phyloP scores from a whole-genome alignment of 2,888 invertebrate genomes.

The Eilema caniola region DNA sequence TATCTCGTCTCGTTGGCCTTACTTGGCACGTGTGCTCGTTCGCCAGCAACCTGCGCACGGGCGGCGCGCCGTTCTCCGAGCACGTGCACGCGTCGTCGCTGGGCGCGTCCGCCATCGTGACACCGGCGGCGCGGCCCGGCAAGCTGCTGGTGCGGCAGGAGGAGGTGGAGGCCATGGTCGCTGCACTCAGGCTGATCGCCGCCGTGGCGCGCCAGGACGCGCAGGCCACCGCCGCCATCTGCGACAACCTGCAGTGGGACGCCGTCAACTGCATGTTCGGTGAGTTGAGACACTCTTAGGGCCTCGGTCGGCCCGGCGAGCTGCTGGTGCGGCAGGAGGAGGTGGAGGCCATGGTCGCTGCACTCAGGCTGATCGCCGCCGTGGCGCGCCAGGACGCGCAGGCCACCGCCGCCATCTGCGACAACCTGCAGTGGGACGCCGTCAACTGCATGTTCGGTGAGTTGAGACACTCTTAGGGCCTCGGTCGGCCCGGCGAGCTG shows the following conservation, averaged over 20 bases:
- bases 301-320: conserved; percentile 79
- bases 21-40: not conserved
- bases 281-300: conserved; percentile 40
- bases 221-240: conserved; percentile 92
- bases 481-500: conserved; percentile 81
- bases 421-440: conserved; percentile 96
- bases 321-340: conserved; percentile 78
- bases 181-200: conserved; percentile 92
- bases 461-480: not conserved
- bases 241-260: conserved; percentile 96
- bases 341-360: conserved; percentile 94
- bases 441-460: conserved; percentile 91
- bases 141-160: conserved; percentile 77
- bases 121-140: conserved; percentile 72
- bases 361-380: conserved; percentile 91
- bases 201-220: conserved; percentile 92
- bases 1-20: too few species aligned
- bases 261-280: conserved; percentile 92
- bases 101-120: conserved; percentile 73
- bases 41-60: conserved; percentile 89
- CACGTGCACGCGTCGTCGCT: conserved; percentile 86
- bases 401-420: conserved; percentile 93
- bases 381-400: conserved; percentile 93
- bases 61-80: conserved; percentile 86
- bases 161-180: conserved; percentile 93